Evolutionary conservation across 2,113 vertebrate genomes (phyloP), one percentile per base, ranked within the genome.

Genomic region (Nibea albiflora): DNA sequence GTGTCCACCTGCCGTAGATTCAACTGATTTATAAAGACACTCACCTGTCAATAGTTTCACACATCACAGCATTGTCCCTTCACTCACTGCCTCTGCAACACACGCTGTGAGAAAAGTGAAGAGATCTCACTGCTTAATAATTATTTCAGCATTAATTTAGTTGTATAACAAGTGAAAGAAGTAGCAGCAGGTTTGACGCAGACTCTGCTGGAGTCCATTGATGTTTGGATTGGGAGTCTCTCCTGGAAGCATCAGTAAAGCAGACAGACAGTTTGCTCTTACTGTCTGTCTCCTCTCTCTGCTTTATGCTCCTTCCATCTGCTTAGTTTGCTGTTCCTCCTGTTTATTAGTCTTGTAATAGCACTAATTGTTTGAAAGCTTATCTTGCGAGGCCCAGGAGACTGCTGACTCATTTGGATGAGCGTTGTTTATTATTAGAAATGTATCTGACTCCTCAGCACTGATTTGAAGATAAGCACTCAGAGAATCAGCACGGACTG

Each of bases 301-400:
- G 49, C 72, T 70, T 79, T 78, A 76, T 61, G 56, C 53, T 56
- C 16, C 14, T 28, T 63, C 49, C 64, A n/a, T 78, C 71, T 71
- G 71, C 72, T 42, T 16, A 5, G 56, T 15, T 50, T 22, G 26
- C 20, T 69, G 47, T 77, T 62, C 63, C 80, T 71, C 42, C 56
- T 24, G 52, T 31, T n/a, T 39, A 53, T 26, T 39, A 58, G 53
- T 78, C 70, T 83, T 79, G 77, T 84, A 81, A 88, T 81, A 79
- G 71, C 47, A 68, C 68, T 86, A 91, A 86, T 86, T 86, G 78
- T 84, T 84, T 26, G 49, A 76, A 73, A 78, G 75, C 80, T 88
- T 74, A 84, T 84, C 87, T 77, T 80, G 57, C 57, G 28, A 50
- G 57, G 73, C 73, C 67, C 73, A 53, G 16, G 80, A 81, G 39